Percentiles rank a stretch among this genome's conserved stretches.
phyloP scores from a whole-genome alignment of 2,113 vertebrate genomes.

The Silurus glanis region DNA sequence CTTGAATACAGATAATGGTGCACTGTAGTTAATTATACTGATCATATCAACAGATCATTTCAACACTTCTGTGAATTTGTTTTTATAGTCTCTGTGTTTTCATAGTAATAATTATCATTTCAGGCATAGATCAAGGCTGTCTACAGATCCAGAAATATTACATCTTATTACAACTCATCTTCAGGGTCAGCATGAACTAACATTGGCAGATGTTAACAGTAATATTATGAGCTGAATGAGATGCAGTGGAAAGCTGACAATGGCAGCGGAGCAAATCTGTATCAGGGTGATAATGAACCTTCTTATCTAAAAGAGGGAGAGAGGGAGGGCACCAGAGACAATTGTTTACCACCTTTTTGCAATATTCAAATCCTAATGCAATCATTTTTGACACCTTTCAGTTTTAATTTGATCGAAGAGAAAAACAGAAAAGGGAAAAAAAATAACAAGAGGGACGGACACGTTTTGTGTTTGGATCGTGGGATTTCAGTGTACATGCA shows the following conservation, averaged over 20 bases:
- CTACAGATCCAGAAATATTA: background rate
- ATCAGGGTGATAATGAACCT: conserved; percentile 15
- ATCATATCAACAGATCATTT: background rate
- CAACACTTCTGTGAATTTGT: background rate
- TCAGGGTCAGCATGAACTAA: conserved; percentile 18
- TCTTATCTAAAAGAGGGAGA: conserved; percentile 1
- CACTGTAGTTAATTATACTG: background rate
- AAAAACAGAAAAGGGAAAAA: background rate
- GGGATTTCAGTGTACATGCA: conserved; percentile 32
- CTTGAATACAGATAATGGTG: background rate
- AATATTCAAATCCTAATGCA: background rate
- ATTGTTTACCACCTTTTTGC: background rate
- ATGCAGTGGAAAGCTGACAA: background rate
- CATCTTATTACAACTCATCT: conserved; percentile 6
- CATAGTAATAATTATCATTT: background rate
- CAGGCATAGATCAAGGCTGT: background rate
- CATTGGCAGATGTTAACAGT: conserved; percentile 1
- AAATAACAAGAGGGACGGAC: conserved; percentile 2
- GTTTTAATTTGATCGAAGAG: conserved; percentile 14
- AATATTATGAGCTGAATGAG: conserved; percentile 24
- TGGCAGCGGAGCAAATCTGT: conserved; percentile 18
- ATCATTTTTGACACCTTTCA: conserved; percentile 15
- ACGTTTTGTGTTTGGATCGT: conserved; percentile 1
- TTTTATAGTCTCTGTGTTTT: background rate
- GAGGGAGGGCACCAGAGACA: background rate